phyloP scores from a whole-genome alignment of 2,797 vertebrate genomes.

The Xenentodon cancila region DNA sequence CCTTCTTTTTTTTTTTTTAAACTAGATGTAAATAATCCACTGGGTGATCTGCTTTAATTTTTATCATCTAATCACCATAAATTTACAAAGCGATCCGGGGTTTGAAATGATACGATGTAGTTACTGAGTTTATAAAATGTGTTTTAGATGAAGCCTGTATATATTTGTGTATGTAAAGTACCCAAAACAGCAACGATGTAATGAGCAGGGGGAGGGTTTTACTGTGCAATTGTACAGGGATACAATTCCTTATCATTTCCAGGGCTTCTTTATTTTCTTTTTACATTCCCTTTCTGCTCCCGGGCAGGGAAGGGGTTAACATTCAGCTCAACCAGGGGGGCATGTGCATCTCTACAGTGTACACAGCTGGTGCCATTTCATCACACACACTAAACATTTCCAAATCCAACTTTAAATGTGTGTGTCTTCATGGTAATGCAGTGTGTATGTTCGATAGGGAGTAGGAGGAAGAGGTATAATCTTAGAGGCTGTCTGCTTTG shows the following conservation, averaged over 20 bases:
- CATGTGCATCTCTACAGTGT: slow-evolving; percentile 79
- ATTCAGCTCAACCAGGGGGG: slow-evolving; percentile 57
- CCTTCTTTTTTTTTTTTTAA: slow-evolving; percentile 6
- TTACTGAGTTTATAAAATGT: slow-evolving; percentile 54
- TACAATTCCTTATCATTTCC: slow-evolving; percentile 26
- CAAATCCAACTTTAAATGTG: slow-evolving; percentile 78
- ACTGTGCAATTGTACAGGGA: slow-evolving; percentile 56
- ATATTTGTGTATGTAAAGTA: slow-evolving; percentile 36
- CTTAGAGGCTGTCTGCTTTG: slow-evolving; percentile 64
- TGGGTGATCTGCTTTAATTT: slow-evolving; percentile 26
- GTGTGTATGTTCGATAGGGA: slow-evolving; percentile 19
- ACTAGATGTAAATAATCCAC: slow-evolving; percentile 12
- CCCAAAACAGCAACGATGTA: slow-evolving; percentile 51
- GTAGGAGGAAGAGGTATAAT: slow-evolving; percentile 29
- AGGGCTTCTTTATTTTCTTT: slow-evolving; percentile 47
- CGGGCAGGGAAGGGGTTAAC: slow-evolving; percentile 78
- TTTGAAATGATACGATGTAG: slow-evolving; percentile 46
- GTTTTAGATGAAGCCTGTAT: slow-evolving; percentile 21
- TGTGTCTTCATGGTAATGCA: slow-evolving; percentile 17
- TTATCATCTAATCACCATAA: slow-evolving; percentile 21
- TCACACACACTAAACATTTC: slow-evolving; percentile 83
- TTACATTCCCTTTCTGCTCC: slow-evolving; percentile 36
- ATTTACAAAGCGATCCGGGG: slow-evolving; percentile 29
- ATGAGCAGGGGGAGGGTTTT: slow-evolving; percentile 27
- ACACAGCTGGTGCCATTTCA: slow-evolving; percentile 87